Conservation (phyloP, 2,888 invertebrate species). For the Rotaria socialis region DNA sequence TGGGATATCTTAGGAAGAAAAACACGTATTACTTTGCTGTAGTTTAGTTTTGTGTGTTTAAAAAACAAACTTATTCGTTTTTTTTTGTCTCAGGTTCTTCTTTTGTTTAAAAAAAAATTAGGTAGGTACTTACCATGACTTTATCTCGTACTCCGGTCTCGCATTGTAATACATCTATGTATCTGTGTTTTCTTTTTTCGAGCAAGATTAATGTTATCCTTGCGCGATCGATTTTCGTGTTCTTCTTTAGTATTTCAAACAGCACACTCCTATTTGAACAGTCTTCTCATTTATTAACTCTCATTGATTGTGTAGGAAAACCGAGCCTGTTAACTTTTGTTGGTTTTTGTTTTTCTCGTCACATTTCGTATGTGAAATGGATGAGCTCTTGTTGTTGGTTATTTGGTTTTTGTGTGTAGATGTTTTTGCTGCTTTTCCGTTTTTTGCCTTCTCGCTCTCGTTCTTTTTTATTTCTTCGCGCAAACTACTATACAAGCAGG, state of each 20-base stretch:
- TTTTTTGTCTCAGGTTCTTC: not conserved
- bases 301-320: not conserved
- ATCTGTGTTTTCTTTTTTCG: not conserved
- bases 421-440: not conserved
- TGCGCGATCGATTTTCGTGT: not conserved
- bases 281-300: conserved; percentile 3
- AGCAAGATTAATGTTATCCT: not conserved
- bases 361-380: not conserved
- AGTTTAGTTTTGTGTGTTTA: conserved; percentile 11
- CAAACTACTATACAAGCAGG: not conserved
- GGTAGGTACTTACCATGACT: not conserved
- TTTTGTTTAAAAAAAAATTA: conserved; percentile 4
- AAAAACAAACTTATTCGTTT: not conserved
- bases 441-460: not conserved
- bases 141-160: conserved; percentile 12
- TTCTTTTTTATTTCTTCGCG: conserved; percentile 13
- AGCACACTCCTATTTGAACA: conserved; percentile 13
- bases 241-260: conserved; percentile 23
- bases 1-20: conserved; percentile 12
- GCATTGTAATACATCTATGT: conserved; percentile 3
- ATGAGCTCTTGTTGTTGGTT: conserved; percentile 8
- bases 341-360: not conserved
- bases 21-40: not conserved
- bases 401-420: not conserved
- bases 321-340: not conserved